Evolutionary conservation across 2,888 invertebrate genomes (phyloP).

Genomic region (Thelaira solivaga): DNA sequence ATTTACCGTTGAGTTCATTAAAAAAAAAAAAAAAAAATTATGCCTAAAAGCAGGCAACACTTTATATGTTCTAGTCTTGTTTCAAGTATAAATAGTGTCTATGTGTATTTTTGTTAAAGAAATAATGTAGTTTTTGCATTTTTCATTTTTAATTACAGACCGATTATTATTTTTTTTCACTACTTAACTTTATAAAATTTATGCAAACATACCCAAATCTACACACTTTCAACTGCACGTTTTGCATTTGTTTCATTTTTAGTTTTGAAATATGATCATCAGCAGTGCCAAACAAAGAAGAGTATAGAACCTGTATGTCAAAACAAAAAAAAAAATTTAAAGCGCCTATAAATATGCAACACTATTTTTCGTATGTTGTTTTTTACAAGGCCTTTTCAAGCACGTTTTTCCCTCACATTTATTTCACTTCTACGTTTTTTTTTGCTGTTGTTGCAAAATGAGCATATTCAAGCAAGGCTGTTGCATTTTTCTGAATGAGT

Average conservation of each 20-base stretch:
- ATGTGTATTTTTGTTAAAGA: too few species aligned
- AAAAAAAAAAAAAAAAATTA: too few species aligned
- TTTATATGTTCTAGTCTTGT: background rate
- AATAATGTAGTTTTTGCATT: conserved; percentile 15
- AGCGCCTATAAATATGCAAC: conserved; percentile 62
- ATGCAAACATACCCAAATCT: background rate
- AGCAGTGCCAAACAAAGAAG: conserved; percentile 22
- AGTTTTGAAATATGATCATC: conserved; percentile 27
- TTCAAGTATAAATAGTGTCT: conserved; percentile 6
- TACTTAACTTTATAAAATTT: conserved; percentile 30
- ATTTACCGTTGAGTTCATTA: too few species aligned
- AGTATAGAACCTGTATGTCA: background rate
- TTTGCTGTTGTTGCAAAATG: conserved; percentile 44
- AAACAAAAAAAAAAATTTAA: background rate
- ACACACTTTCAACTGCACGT: background rate
- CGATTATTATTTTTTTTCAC: conserved; percentile 45
- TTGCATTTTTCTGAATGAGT: conserved; percentile 29
- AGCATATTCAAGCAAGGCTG: conserved; percentile 59
- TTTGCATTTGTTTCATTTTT: background rate
- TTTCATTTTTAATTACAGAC: conserved; percentile 55
- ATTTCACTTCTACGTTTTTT: background rate
- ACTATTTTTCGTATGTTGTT: conserved; percentile 54
- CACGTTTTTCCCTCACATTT: conserved; percentile 15
- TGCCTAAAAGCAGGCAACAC: conserved; percentile 35
- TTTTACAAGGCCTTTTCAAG: conserved; percentile 40